Evolutionary conservation across 2,113 vertebrate species (phyloP).

Genomic region (Phaethon lepturus): DNA sequence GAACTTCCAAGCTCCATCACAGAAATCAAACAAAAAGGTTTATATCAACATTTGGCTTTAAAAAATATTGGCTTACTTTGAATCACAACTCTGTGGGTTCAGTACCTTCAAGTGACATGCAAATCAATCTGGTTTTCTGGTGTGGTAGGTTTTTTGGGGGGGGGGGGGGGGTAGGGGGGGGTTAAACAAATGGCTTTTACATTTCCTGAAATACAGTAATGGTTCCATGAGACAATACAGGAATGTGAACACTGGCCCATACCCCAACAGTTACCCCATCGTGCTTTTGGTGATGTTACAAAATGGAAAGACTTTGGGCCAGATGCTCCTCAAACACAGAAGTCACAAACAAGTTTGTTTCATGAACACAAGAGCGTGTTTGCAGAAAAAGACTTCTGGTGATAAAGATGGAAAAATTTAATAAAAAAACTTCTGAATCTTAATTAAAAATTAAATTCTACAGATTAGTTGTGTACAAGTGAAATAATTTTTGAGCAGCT

Average conservation of each 20-base stretch:
- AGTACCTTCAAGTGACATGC: background rate
- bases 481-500: background rate
- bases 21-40: background rate
- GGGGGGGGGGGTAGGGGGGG: too few relatives aligned
- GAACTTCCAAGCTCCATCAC: background rate
- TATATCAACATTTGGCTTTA: background rate
- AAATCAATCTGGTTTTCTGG: background rate
- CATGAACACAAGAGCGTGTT: background rate
- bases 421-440: background rate
- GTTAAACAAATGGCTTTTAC: background rate
- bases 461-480: background rate
- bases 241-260: fast-evolving
- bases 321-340: background rate
- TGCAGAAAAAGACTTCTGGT: background rate
- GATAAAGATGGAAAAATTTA: background rate
- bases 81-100: background rate
- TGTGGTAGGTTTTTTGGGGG: too few relatives aligned
- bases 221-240: background rate
- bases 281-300: background rate
- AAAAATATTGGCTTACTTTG: background rate
- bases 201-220: background rate
- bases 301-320: background rate
- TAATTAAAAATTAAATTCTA: background rate
- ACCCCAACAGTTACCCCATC: too few relatives aligned
- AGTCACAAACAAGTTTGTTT: background rate